Conservation (phyloP, 1,140 invertebrate species). For the Anastrepha obliqua region DNA sequence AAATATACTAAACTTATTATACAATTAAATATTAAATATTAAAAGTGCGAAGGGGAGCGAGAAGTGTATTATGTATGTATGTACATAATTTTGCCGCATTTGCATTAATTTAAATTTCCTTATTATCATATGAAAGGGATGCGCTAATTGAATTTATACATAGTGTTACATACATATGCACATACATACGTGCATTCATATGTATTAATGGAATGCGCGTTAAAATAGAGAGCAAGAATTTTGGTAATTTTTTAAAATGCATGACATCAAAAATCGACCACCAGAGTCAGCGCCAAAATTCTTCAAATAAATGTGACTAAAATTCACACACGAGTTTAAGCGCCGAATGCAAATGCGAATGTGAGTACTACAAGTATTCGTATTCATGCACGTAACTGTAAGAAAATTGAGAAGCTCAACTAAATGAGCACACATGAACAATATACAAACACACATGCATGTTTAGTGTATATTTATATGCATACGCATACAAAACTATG, state of each 20-base stretch:
- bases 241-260: not conserved
- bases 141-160: not conserved
- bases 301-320: not conserved
- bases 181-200: not conserved
- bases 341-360: not conserved
- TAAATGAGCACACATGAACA: not conserved
- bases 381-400: not conserved
- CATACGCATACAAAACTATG: not conserved
- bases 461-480: not conserved
- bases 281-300: not conserved
- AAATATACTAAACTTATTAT: not conserved
- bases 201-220: not conserved
- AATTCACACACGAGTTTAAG: not conserved
- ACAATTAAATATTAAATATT: not conserved
- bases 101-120: constrained; percentile 9
- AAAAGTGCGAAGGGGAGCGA: not conserved
- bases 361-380: not conserved
- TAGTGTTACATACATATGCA: not conserved
- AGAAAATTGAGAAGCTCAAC: not conserved
- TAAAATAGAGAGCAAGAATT: not conserved
- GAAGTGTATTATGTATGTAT: not conserved
- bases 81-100: not conserved
- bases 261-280: not conserved
- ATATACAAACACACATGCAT: no score
- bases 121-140: not conserved